Evolutionary conservation across 2,888 invertebrate species (phyloP).

Genomic region (Brenthis ino): DNA sequence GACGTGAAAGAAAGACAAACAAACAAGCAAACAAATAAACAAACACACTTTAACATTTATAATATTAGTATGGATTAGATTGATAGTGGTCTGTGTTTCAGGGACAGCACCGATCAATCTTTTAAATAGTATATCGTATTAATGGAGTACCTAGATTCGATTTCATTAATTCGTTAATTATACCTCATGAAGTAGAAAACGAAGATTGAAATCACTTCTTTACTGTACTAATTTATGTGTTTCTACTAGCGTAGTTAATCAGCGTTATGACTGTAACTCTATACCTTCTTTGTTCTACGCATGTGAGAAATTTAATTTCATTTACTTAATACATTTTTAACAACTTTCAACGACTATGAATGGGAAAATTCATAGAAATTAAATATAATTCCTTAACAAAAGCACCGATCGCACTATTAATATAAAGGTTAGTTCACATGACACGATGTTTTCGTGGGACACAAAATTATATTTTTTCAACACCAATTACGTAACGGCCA

Average conservation of each 20-base stretch:
- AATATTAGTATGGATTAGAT: conserved; percentile 49
- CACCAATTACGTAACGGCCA: conserved; percentile 64
- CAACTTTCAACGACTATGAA: conserved; percentile 17
- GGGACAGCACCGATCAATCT: conserved; percentile 78
- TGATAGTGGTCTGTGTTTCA: conserved; percentile 71
- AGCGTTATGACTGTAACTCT: background rate
- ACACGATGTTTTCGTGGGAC: conserved; percentile 68
- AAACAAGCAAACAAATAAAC: too few relatives aligned
- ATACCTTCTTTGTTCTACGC: background rate
- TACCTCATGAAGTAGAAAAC: background rate
- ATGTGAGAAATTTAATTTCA: background rate
- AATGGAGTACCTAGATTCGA: conserved; percentile 61
- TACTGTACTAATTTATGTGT: background rate
- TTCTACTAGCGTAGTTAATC: conserved; percentile 1
- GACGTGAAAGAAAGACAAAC: too few relatives aligned
- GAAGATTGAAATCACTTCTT: background rate
- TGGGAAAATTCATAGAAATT: conserved; percentile 65
- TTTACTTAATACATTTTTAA: background rate
- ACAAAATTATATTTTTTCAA: conserved; percentile 71
- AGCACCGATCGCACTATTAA: conserved; percentile 64
- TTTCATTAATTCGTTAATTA: conserved; percentile 21
- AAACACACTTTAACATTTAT: too few relatives aligned
- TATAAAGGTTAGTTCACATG: conserved; percentile 70
- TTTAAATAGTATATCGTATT: conserved; percentile 64
- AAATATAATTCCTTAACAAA: conserved; percentile 69